Conservation (phyloP, 2,888 invertebrate genomes). For the Tetanocera ferruginea region DNA sequence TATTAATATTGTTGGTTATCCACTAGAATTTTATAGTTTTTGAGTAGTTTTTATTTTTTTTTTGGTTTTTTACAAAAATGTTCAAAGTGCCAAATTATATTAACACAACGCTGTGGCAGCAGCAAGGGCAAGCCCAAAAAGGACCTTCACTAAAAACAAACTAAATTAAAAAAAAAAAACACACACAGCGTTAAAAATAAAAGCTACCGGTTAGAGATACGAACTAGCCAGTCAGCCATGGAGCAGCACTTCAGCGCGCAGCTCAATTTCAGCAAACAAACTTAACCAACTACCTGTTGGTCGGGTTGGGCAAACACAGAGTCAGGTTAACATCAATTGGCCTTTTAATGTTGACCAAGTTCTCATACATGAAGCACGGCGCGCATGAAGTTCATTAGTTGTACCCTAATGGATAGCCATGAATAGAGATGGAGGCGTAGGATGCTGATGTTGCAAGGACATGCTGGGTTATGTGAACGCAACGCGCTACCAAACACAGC, state of each 20-base stretch:
- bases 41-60: too few species aligned
- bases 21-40: too few species aligned
- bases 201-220: neutral
- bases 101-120: too few species aligned
- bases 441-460: neutral
- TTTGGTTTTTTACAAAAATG: too few species aligned
- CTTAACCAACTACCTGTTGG: constrained; percentile 17
- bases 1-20: too few species aligned
- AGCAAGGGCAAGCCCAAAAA: too few species aligned
- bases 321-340: constrained; percentile 27
- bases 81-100: too few species aligned
- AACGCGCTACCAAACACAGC: constrained; percentile 3
- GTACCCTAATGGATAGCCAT: too few species aligned
- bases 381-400: too few species aligned
- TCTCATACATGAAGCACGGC: neutral
- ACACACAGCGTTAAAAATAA: neutral
- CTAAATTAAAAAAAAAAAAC: neutral
- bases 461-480: constrained; percentile 35
- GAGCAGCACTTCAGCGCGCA: neutral
- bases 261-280: neutral
- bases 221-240: neutral
- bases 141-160: neutral
- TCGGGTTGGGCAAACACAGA: neutral
- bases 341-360: constrained; percentile 19
- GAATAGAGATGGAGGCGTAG: neutral